Evolutionary conservation across 1,140 invertebrate genomes (phyloP).

Genomic region (Elymnias hypermnestra): DNA sequence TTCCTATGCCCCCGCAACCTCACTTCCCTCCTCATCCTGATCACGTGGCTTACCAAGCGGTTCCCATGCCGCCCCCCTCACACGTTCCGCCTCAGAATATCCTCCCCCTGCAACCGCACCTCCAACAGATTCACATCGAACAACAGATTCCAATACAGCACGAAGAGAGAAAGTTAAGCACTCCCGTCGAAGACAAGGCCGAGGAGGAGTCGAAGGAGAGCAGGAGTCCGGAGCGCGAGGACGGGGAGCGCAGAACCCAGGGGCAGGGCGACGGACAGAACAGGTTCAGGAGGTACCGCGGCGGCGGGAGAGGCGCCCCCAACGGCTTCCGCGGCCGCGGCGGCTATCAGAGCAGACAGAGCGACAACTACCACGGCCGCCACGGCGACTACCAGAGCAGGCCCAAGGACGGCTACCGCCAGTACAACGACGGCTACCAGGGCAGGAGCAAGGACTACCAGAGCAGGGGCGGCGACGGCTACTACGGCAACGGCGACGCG

Average conservation of each 20-base stretch:
- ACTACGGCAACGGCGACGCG: conserved; percentile 63
- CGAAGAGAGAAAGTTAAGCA: conserved; percentile 32
- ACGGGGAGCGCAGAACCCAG: conserved; percentile 49
- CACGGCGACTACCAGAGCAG: conserved; percentile 52
- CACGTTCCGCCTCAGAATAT: conserved; percentile 22
- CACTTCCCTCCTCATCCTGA: conserved; percentile 58
- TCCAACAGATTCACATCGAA: conserved; percentile 17
- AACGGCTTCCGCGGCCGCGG: conserved; percentile 63
- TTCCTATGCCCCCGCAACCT: conserved; percentile 53
- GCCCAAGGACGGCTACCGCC: conserved; percentile 50
- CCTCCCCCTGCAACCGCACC: conserved; percentile 15
- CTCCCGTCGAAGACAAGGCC: conserved; percentile 37
- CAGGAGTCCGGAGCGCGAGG: conserved; percentile 52
- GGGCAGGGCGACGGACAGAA: conserved; percentile 62
- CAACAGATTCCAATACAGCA: conserved; percentile 4
- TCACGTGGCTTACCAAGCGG: conserved; percentile 32
- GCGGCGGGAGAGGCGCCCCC: conserved; percentile 39
- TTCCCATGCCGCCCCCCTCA: conserved; percentile 25
- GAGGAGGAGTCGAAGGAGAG: conserved; percentile 49
- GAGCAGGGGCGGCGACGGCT: conserved; percentile 49
- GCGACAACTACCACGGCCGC: conserved; percentile 42
- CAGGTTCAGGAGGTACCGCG: conserved; percentile 48
- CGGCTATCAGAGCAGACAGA: conserved; percentile 44
- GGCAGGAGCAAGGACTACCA: conserved; percentile 54
- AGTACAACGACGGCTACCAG: conserved; percentile 51